Evolutionary conservation across 1,140 invertebrate genomes (phyloP).

Genomic region (Solenopsis fugax): DNA sequence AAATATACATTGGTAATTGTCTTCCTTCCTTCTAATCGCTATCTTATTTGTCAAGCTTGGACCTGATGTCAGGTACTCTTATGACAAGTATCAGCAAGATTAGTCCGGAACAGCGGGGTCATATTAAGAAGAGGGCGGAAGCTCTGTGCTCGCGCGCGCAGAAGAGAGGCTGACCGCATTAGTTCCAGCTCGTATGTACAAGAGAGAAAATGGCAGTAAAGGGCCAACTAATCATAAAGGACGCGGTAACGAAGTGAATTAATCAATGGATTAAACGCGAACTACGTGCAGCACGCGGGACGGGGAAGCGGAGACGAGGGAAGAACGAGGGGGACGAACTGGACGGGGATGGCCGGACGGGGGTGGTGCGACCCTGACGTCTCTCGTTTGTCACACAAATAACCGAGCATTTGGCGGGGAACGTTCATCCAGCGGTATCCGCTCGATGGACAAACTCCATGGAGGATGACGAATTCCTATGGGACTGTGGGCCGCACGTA

Average conservation of each 20-base stretch:
- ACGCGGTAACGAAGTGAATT: constrained; percentile 85
- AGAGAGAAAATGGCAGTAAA: constrained; percentile 75
- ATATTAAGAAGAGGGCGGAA: constrained; percentile 69
- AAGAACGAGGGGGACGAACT: constrained; percentile 29
- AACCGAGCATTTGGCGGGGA: constrained; percentile 83
- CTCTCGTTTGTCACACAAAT: constrained; percentile 86
- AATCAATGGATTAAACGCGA: constrained; percentile 86
- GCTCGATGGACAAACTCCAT: constrained; percentile 78
- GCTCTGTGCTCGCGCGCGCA: constrained; percentile 65
- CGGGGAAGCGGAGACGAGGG: background rate
- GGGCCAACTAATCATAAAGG: constrained; percentile 85
- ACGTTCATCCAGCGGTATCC: constrained; percentile 67
- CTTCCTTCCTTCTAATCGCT: constrained; percentile 60
- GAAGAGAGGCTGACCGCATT: constrained; percentile 79
- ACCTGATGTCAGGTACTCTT: constrained; percentile 40
- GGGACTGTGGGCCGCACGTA: constrained; percentile 65
- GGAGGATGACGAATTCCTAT: constrained; percentile 80
- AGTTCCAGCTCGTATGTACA: constrained; percentile 80
- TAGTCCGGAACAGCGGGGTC: constrained; percentile 55
- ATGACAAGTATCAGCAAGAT: constrained; percentile 69
- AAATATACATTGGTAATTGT: constrained; percentile 26
- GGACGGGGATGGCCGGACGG: constrained; percentile 60
- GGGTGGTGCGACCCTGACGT: constrained; percentile 80
- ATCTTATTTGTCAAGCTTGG: constrained; percentile 47
- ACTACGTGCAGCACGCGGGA: constrained; percentile 69